Evolutionary conservation across 1,140 invertebrate species (phyloP).

Genomic region (Pemphigus obesinymphae): DNA sequence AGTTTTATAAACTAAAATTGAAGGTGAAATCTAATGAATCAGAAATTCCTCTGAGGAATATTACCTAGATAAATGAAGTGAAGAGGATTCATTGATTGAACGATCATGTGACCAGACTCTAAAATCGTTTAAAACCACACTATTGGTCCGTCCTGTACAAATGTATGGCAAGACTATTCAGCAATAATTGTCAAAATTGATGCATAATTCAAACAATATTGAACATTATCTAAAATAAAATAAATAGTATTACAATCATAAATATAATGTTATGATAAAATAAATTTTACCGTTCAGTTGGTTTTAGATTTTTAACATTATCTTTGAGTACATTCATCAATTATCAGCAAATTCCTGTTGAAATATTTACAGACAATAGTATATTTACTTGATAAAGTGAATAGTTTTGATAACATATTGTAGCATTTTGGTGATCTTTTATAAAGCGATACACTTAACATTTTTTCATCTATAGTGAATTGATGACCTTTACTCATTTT

Average conservation of each 20-base stretch:
- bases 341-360: neutral
- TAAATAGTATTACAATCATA: neutral
- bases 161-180: too few relatives aligned
- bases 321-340: neutral
- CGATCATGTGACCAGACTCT: too few relatives aligned
- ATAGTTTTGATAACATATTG: neutral
- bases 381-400: neutral
- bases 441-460: neutral
- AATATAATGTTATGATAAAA: slow-evolving; percentile 10
- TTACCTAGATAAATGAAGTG: too few relatives aligned
- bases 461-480: neutral
- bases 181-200: too few relatives aligned
- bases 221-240: slow-evolving; percentile 8
- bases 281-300: neutral
- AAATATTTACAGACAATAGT: neutral
- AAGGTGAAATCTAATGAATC: too few relatives aligned
- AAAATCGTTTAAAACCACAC: too few relatives aligned
- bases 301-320: neutral
- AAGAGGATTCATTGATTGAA: too few relatives aligned
- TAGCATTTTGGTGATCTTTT: neutral
- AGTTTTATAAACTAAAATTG: too few relatives aligned
- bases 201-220: slow-evolving; percentile 17
- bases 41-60: too few relatives aligned
- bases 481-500: neutral
- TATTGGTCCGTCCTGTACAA: too few relatives aligned